Evolutionary conservation across 2,888 invertebrate species (phyloP).

Genomic region (Phasia obesa): DNA sequence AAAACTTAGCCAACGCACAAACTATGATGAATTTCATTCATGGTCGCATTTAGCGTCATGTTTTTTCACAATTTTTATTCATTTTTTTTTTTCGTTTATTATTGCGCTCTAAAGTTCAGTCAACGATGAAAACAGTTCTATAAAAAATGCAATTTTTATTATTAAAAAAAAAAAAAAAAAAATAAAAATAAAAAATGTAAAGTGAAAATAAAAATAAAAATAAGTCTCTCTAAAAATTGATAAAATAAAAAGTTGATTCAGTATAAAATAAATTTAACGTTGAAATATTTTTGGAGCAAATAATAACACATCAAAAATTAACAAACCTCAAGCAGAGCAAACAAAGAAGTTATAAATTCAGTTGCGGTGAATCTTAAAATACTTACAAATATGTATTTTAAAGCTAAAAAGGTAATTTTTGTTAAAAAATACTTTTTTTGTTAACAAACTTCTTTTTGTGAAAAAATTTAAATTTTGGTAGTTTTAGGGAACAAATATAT

Average conservation of each 20-base stretch:
- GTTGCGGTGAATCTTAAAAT: not conserved
- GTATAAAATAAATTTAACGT: slow-evolving; percentile 33
- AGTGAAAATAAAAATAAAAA: slow-evolving; percentile 24
- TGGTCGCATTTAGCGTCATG: slow-evolving; percentile 56
- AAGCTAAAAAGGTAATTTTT: too few species aligned
- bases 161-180: slow-evolving; percentile 31
- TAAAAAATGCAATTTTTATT: too few species aligned
- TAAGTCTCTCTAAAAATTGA: slow-evolving; percentile 2
- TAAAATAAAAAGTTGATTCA: slow-evolving; percentile 5
- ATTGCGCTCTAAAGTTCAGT: slow-evolving; percentile 55
- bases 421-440: too few species aligned
- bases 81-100: slow-evolving; percentile 54
- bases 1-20: slow-evolving; percentile 42
- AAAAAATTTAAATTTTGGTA: too few species aligned
- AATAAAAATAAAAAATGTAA: too few species aligned
- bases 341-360: not conserved
- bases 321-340: slow-evolving; percentile 42
- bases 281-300: slow-evolving; percentile 44
- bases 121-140: slow-evolving; percentile 51
- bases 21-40: slow-evolving; percentile 66
- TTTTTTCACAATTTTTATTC: slow-evolving; percentile 57
- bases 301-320: slow-evolving; percentile 58
- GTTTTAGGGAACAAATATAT: too few species aligned
- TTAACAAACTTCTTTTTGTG: too few species aligned
- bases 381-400: too few species aligned